Base-by-base conservation (phyloP, 53 echinoderm and acorn worm genomes). In the Temnopleurus reevesii region DNA sequence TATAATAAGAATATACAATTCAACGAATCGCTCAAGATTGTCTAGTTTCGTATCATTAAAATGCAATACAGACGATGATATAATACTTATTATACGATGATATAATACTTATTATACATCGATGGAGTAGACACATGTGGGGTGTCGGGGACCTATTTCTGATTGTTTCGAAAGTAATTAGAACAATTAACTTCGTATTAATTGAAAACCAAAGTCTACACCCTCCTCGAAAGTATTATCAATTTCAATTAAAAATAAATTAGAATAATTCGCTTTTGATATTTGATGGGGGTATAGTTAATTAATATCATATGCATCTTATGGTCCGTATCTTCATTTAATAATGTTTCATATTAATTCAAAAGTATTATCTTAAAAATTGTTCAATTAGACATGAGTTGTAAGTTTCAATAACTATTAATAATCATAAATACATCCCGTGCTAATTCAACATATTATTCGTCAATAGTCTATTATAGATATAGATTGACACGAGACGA, bases 121-220 rank as follows among this genome's bases (percentile, higher is more conserved):
- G 41, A 41, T 3, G 43, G n/a, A 12, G 6, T 1, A 5, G 56
- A 56, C 0, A n/a, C 43, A 41, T 71, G 0, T 71, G n/a, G 7
- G 3, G 3, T 71, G 19, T 71, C 36, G 36, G 8, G 21, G 9
- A n/a, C 15, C 41, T 28, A 28, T 47, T 79, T 46, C 79, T 49
- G 46, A 2, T 17, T 27, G 79, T 79, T 79, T 79, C 79, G 79
- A 79, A 79, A 79, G 79, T 26, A 47, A 79, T 79, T 79, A 79
- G 46, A 79, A 47, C 27, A 47, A 79, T 79, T 79, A 79, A 79
- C 79, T 79, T 79, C 29, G 26, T 46, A 47, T 71, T 71, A 71
- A 71, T 71, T 3, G 23, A 41, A 21, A n/a, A 19, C 35, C 34
- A 71, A 36, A 71, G n/a, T 21, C 2, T 21, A 21, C n/a, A n/a